phyloP scores from a whole-genome alignment of 2,113 vertebrate genomes.

The Nymphicus hollandicus region DNA sequence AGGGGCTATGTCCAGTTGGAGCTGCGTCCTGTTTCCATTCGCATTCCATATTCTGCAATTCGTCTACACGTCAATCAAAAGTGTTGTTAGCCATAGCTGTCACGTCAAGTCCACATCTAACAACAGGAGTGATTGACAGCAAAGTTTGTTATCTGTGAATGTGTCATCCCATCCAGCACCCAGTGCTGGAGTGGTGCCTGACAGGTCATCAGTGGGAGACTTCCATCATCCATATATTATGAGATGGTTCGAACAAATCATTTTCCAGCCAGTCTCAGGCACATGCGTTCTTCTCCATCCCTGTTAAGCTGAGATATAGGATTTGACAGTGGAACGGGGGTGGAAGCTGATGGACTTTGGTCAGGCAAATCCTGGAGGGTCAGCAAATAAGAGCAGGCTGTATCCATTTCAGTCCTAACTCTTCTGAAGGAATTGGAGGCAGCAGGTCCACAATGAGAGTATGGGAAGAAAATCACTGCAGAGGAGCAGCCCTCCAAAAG shows the following conservation, averaged over 20 bases:
- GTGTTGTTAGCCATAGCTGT: conserved; percentile 40
- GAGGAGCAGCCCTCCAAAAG: not conserved
- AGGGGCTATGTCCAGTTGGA: not conserved
- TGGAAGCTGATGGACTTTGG: not conserved
- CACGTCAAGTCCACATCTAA: not conserved
- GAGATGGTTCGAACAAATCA: not conserved
- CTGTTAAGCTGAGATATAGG: not conserved
- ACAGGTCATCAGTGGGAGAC: conserved; percentile 20
- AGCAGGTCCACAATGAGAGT: not conserved
- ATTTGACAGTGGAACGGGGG: not conserved
- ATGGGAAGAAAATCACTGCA: not conserved
- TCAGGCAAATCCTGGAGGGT: not conserved
- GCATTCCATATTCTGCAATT: not conserved
- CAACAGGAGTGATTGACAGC: conserved; percentile 33
- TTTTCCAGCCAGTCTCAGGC: not conserved
- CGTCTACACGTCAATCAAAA: not conserved
- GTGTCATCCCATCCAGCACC: conserved; percentile 42
- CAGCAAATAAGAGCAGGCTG: not conserved
- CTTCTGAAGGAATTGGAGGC: not conserved
- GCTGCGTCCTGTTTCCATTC: not conserved
- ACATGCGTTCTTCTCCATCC: not conserved
- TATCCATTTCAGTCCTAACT: not conserved
- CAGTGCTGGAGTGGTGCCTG: conserved; percentile 25
- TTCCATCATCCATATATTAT: conserved; percentile 35
- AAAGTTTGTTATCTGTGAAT: conserved; percentile 38